phyloP scores from a whole-genome alignment of 2,888 invertebrate species.

The Stictocephala bisonia region DNA sequence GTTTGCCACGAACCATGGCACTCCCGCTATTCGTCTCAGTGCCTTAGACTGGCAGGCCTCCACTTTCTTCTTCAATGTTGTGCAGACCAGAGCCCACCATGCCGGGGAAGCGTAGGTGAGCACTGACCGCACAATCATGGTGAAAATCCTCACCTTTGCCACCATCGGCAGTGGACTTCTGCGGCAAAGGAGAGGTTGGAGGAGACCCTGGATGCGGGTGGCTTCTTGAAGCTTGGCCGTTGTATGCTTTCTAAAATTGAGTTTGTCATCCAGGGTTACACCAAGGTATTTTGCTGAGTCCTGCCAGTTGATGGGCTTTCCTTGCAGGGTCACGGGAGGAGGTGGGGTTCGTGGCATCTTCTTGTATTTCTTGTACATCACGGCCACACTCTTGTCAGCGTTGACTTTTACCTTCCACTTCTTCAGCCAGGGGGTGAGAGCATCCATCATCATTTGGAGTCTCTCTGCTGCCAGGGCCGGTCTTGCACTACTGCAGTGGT shows the following conservation, averaged over 20 bases:
- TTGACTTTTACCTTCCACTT: too few species aligned
- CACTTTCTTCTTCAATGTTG: background rate
- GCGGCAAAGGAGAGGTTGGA: too few species aligned
- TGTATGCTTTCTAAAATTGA: background rate
- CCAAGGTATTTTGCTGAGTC: background rate
- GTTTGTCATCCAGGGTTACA: background rate
- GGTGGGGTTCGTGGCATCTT: background rate
- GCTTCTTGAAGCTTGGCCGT: background rate
- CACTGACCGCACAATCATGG: background rate
- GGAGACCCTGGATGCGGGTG: background rate
- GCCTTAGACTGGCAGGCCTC: background rate
- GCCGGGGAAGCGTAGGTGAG: background rate
- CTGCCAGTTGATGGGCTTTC: too few species aligned
- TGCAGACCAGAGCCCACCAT: background rate
- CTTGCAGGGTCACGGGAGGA: too few species aligned
- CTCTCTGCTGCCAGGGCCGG: too few species aligned
- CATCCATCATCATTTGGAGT: too few species aligned
- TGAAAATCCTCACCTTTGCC: background rate
- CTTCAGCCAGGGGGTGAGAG: too few species aligned
- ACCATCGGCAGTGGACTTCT: too few species aligned
- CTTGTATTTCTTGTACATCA: background rate
- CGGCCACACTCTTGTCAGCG: too few species aligned
- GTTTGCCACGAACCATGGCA: background rate
- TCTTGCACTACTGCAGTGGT: background rate
- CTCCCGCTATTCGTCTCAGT: background rate